Base-by-base conservation (phyloP, 2,888 invertebrate genomes). In the Oligia latruncula region DNA sequence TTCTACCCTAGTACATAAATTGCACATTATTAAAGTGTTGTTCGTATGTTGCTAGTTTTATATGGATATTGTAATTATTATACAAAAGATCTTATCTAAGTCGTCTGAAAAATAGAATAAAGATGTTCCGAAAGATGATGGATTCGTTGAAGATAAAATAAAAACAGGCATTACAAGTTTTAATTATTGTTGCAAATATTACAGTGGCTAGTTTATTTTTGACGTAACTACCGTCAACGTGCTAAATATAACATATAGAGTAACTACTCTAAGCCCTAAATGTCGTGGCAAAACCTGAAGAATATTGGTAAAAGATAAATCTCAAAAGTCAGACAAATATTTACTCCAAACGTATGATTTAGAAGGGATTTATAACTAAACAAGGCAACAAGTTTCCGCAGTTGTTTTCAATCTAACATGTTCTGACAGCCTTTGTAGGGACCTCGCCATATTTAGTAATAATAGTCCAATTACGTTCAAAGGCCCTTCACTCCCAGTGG, bases 391-490 rank as follows among this genome's bases (percentile, higher is more conserved):
- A 68, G 80, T 80, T 55, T 23, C n/a, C 20, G 23, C 35, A 74
- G 76, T 81, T 78, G 65, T 83, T 80, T 86, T 80, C 83, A 80
- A 86, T 86, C 58, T 73, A 74, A 77, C 80, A 60, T 46, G 49
- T 77, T 67, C 15, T 65, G 58, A 81, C 64, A 77, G 64, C 67
- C 29, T 86, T 75, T 80, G 67, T 82, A 85, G 20, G 71, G 71
- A 73, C 58, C 73, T 77, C 6, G 80, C 86, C 86, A 62, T 87
- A 75, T 88, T 83, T 67, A 80, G 81, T 60, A 23, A 75, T 87
- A 88, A 84, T 84, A 77, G 74, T 76, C 75, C 84, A 88, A 88
- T 88, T 84, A 89, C 29, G 71, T 62, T 40, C 40, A 29, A 68
- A 77, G 52, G 77, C 84, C 89, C 80, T 88, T 84, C 83, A 81